These are phyloP conservation scores for Leptopilina boulardi DNA, from an alignment of 1,140 invertebrate genomes.

Conservation along the genomic window DNA sequence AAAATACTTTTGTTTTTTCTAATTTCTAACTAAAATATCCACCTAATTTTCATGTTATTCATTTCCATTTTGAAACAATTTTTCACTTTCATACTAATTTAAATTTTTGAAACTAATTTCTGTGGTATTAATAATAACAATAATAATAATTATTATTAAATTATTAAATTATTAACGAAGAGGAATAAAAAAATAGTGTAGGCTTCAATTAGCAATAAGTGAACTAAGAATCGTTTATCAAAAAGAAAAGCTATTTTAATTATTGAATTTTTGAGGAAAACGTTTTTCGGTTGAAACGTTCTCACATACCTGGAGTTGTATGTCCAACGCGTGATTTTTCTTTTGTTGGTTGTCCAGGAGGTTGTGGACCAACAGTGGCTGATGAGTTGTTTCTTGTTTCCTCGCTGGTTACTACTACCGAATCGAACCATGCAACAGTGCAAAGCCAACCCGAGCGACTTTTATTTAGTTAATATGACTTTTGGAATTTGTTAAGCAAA, in stretches of 20 bases:
- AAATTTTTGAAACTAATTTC: too few relatives aligned
- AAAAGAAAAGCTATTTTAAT: neutral
- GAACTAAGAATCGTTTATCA: neutral
- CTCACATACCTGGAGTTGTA: slow-evolving; percentile 73
- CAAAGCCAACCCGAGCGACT: slow-evolving; percentile 75
- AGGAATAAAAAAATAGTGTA: too few relatives aligned
- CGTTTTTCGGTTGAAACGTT: slow-evolving; percentile 33
- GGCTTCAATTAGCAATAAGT: too few relatives aligned
- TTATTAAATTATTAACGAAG: too few relatives aligned
- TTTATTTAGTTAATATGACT: slow-evolving; percentile 66
- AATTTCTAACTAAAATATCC: too few relatives aligned
- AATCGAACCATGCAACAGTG: slow-evolving; percentile 77
- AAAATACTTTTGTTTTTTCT: too few relatives aligned
- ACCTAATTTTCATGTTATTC: too few relatives aligned
- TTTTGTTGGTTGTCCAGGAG: slow-evolving; percentile 66
- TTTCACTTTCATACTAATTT: too few relatives aligned
- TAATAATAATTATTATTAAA: too few relatives aligned
- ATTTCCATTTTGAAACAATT: too few relatives aligned
- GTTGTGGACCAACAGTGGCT: slow-evolving; percentile 61
- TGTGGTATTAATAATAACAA: too few relatives aligned
- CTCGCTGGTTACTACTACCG: slow-evolving; percentile 75
- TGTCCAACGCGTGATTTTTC: slow-evolving; percentile 73
- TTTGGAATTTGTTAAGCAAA: slow-evolving; percentile 19
- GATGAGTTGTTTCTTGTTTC: slow-evolving; percentile 66
- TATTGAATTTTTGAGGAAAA: neutral